phyloP scores from a whole-genome alignment of 2,797 vertebrate species.

The Sebastes ruberrimus region DNA sequence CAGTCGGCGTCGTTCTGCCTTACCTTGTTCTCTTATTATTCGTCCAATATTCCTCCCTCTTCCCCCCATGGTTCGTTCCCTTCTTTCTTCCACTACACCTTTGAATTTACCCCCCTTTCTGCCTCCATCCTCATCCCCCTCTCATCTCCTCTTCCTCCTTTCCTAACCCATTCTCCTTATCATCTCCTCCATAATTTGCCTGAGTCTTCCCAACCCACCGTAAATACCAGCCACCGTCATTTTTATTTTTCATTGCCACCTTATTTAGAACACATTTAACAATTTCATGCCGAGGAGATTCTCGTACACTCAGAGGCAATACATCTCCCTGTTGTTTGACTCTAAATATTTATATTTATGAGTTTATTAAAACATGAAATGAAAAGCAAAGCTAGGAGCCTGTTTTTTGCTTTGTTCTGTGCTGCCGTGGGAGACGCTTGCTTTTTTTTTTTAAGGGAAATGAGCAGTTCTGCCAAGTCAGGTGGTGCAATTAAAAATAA shows the following conservation, averaged over 20 bases:
- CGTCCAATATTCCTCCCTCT: not conserved
- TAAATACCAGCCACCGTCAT: conserved; percentile 30
- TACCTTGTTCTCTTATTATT: not conserved
- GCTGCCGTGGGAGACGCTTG: conserved; percentile 16
- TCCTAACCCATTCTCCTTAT: conserved; percentile 16
- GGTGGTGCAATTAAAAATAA: conserved; percentile 35
- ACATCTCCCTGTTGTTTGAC: conserved; percentile 22
- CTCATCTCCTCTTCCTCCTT: not conserved
- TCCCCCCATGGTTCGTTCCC: no score
- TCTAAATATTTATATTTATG: conserved; percentile 28
- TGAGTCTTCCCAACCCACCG: not conserved
- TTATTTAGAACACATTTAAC: conserved; percentile 48
- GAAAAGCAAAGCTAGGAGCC: not conserved
- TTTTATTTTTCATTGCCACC: conserved; percentile 41
- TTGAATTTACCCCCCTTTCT: not conserved
- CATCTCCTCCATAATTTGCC: conserved; percentile 15
- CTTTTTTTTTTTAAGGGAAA: not conserved
- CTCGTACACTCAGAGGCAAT: conserved; percentile 10
- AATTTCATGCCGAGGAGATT: conserved; percentile 34
- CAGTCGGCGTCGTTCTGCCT: no score
- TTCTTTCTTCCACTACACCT: no score
- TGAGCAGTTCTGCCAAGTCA: not conserved
- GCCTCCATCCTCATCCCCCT: not conserved
- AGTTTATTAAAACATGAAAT: conserved; percentile 48
- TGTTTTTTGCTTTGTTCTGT: conserved; percentile 20